These are phyloP conservation scores for Sminthurides aquaticus DNA, from an alignment of 2,888 invertebrate genomes.

Conservation along the genomic window DNA sequence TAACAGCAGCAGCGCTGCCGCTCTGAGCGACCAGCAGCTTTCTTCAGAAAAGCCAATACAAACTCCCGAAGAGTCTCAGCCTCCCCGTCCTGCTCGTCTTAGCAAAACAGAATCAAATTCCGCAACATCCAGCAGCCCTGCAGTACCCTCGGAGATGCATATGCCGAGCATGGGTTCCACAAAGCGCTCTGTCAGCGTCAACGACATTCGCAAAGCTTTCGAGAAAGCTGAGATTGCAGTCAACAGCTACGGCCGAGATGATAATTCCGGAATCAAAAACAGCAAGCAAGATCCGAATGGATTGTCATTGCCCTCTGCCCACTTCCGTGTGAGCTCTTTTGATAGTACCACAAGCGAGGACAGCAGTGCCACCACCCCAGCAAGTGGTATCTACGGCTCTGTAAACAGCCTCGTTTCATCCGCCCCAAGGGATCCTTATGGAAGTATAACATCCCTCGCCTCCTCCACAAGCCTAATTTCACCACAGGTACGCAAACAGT, in stretches of 20 bases:
- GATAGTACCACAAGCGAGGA: conserved; percentile 54
- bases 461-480: conserved; percentile 55
- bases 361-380: conserved; percentile 45
- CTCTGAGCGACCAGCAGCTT: too few relatives aligned
- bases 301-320: conserved; percentile 43
- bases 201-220: conserved; percentile 56
- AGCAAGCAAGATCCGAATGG: conserved; percentile 28
- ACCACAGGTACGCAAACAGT: conserved; percentile 50
- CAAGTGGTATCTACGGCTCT: conserved; percentile 45
- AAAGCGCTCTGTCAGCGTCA: conserved; percentile 50
- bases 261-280: conserved; percentile 17
- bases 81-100: not conserved
- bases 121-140: not conserved
- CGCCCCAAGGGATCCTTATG: conserved; percentile 50
- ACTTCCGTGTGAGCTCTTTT: conserved; percentile 52
- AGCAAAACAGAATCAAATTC: not conserved
- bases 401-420: conserved; percentile 45
- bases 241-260: conserved; percentile 36
- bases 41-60: not conserved
- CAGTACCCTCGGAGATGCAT: not conserved
- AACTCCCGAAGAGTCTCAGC: not conserved
- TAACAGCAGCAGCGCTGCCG: not conserved
- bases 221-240: conserved; percentile 49
- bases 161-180: conserved; percentile 20
- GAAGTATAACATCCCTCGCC: conserved; percentile 54